phyloP scores from a whole-genome alignment of 2,113 vertebrate genomes.

The Cyanoramphus novaezelandiae region DNA sequence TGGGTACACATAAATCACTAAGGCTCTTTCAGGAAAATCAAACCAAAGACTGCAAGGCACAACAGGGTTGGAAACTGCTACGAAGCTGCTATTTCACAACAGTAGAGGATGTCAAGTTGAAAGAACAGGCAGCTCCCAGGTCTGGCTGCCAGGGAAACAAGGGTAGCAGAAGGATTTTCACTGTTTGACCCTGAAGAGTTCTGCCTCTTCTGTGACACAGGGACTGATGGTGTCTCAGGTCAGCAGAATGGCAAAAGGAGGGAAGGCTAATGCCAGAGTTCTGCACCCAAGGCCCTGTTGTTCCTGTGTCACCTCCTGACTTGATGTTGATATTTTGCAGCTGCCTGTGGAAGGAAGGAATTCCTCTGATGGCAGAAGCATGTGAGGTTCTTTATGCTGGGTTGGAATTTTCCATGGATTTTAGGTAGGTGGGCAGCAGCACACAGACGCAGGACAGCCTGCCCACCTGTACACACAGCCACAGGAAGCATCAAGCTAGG shows the following conservation, averaged over 20 bases:
- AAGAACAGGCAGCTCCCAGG: neutral
- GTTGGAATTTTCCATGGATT: neutral
- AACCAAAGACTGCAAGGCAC: neutral
- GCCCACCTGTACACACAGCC: neutral
- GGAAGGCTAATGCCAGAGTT: neutral
- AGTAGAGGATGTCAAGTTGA: neutral
- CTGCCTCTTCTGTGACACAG: neutral
- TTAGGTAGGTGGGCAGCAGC: accelerated
- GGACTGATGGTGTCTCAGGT: neutral
- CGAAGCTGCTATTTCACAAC: neutral
- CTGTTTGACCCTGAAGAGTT: neutral
- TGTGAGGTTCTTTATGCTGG: neutral
- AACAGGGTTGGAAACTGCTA: accelerated
- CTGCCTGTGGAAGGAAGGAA: neutral
- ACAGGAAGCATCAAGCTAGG: neutral
- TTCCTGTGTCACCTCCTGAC: neutral
- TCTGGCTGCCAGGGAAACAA: neutral
- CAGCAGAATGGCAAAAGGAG: neutral
- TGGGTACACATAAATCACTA: neutral
- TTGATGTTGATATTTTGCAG: neutral
- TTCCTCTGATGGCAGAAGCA: neutral
- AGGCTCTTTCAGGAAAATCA: neutral
- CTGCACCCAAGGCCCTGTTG: neutral
- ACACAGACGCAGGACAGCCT: neutral
- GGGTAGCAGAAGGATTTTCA: neutral